Conservation (phyloP, 2,888 invertebrate genomes). For the Priocnemis perturbator region DNA sequence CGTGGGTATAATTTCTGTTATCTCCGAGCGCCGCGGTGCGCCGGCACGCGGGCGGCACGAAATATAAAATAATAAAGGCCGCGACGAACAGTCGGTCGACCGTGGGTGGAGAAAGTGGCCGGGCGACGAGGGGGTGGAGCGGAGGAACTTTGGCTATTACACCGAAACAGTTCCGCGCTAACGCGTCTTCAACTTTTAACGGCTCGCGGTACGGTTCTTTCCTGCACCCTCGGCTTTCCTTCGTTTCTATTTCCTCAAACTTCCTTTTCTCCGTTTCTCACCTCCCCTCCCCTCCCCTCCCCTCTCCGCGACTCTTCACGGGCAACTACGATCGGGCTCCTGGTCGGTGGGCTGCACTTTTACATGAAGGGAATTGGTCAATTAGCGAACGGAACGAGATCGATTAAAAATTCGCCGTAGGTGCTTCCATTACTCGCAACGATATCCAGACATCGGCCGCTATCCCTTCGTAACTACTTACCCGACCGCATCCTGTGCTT, state of each 20-base stretch:
- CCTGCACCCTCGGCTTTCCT: conserved; percentile 39
- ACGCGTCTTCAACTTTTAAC: conserved; percentile 73
- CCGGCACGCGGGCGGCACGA: conserved; percentile 38
- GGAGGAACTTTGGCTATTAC: conserved; percentile 71
- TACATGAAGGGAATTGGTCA: conserved; percentile 15
- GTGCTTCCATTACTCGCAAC: not conserved
- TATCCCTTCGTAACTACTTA: conserved; percentile 8
- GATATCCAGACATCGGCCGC: conserved; percentile 20
- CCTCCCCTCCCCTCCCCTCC: conserved; percentile 24
- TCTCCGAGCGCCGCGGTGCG: conserved; percentile 55
- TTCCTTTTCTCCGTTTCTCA: conserved; percentile 34
- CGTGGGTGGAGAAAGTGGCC: conserved; percentile 20
- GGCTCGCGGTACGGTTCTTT: conserved; percentile 52
- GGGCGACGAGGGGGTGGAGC: conserved; percentile 13
- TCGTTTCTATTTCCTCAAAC: conserved; percentile 44
- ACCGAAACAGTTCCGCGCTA: conserved; percentile 69
- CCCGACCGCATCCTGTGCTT: not conserved
- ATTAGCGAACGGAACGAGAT: conserved; percentile 15
- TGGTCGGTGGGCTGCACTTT: conserved; percentile 25
- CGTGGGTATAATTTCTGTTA: conserved; percentile 67
- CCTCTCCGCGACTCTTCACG: conserved; percentile 2
- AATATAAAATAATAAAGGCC: conserved; percentile 69
- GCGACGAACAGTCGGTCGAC: conserved; percentile 27
- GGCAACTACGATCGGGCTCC: too few relatives aligned
- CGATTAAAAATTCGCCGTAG: not conserved